Evolutionary conservation across 2,113 vertebrate species (phyloP).

Genomic region (Notarius lentiginosus): DNA sequence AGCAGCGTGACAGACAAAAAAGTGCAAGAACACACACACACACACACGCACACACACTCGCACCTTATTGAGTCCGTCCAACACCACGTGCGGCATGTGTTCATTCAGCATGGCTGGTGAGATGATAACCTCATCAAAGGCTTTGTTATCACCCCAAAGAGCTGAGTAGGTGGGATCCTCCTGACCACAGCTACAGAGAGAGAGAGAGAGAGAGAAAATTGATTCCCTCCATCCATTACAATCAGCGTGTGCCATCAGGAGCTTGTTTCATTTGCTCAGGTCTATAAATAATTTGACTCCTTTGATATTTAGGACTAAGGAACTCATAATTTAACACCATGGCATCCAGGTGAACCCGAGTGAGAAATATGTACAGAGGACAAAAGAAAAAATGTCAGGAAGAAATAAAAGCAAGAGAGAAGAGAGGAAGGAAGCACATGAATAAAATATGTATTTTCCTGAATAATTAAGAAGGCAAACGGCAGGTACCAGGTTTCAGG

Average conservation of each 20-base stretch:
- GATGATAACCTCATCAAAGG: slow-evolving; percentile 97
- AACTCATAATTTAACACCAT: neutral
- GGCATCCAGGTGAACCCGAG: neutral
- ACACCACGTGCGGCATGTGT: slow-evolving; percentile 96
- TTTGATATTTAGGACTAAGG: neutral
- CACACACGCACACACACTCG: slow-evolving; percentile 14
- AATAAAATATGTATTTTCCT: neutral
- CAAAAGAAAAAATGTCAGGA: neutral
- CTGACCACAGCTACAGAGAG: slow-evolving; percentile 84
- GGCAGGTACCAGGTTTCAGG: slow-evolving; percentile 85
- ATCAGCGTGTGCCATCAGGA: neutral
- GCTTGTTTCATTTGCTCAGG: neutral
- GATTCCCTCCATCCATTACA: neutral
- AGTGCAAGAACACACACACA: neutral
- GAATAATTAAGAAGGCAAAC: neutral
- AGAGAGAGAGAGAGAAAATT: neutral
- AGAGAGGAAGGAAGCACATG: neutral
- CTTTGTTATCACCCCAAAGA: slow-evolving; percentile 98
- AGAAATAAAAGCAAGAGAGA: neutral
- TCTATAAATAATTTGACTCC: neutral
- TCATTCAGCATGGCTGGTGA: slow-evolving; percentile 97
- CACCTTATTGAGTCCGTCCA: slow-evolving; percentile 98
- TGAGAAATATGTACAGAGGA: neutral
- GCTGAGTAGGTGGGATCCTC: slow-evolving; percentile 97
- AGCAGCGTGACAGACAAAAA: slow-evolving; percentile 6